Percentiles rank a stretch among this genome's conserved stretches.
Conservation (phyloP, 2,888 invertebrate genomes). For the Peribatodes rhomboidaria region DNA sequence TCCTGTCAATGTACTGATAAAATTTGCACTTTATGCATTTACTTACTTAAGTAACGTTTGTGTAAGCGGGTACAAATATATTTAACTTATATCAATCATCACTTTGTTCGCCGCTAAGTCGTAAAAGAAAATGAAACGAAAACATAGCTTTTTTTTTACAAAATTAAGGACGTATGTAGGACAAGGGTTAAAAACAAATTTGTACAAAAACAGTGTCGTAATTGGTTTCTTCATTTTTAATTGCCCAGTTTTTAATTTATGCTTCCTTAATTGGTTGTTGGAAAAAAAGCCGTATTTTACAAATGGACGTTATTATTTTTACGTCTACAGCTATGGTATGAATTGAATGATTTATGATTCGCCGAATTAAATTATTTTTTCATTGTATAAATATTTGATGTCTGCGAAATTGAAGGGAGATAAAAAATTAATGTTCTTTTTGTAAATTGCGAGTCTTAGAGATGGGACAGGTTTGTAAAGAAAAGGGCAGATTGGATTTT, state of each 20-base stretch:
- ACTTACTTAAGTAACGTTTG: too few relatives aligned
- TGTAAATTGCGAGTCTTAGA: slow-evolving; percentile 5
- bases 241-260: slow-evolving; percentile 28
- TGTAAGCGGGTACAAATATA: too few relatives aligned
- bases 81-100: not conserved
- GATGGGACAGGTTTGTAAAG: not conserved
- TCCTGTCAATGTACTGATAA: too few relatives aligned
- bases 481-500: not conserved
- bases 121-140: slow-evolving; percentile 34
- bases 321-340: slow-evolving; percentile 19
- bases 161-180: slow-evolving; percentile 33
- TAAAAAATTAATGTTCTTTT: slow-evolving; percentile 16
- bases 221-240: slow-evolving; percentile 39
- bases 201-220: slow-evolving; percentile 28
- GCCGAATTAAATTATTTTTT: slow-evolving; percentile 24
- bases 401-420: slow-evolving; percentile 15
- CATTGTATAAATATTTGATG: slow-evolving; percentile 20
- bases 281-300: slow-evolving; percentile 23
- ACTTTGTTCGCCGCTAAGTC: slow-evolving; percentile 1
- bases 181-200: slow-evolving; percentile 40
- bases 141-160: slow-evolving; percentile 28
- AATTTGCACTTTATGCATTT: too few relatives aligned
- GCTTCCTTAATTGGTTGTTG: slow-evolving; percentile 27
- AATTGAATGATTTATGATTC: slow-evolving; percentile 34
- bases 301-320: slow-evolving; percentile 29